Evolutionary conservation across 37 sponge, comb jelly and placozoan species (phyloP).

Genomic region (Geodia barretti): DNA sequence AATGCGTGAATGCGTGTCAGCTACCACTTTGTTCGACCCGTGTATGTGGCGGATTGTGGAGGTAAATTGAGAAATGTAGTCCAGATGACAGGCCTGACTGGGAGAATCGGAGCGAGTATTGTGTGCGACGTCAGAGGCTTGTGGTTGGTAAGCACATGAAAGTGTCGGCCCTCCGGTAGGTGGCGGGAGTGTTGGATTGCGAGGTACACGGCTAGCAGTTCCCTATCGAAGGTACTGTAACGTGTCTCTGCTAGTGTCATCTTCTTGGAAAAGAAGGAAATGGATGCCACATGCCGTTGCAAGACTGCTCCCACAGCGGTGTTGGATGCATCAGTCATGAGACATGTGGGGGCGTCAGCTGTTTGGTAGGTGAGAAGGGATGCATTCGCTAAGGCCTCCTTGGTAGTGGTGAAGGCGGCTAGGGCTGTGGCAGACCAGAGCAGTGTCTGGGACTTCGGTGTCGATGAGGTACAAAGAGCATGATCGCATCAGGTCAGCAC

Average conservation of each 20-base stretch:
- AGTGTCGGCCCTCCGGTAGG: constrained; percentile 56
- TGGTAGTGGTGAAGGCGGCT: constrained; percentile 26
- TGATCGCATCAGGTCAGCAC: too few species aligned
- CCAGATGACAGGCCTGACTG: constrained; percentile 45
- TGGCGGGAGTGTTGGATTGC: constrained; percentile 68
- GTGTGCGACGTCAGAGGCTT: constrained; percentile 56
- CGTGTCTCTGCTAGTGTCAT: constrained; percentile 52
- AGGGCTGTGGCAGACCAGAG: constrained; percentile 7
- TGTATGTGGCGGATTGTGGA: constrained; percentile 55
- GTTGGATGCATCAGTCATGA: constrained; percentile 69
- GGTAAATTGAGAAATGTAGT: constrained; percentile 65
- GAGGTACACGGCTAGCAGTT: constrained; percentile 65
- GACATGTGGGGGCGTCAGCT: constrained; percentile 43
- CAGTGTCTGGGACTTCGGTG: neutral
- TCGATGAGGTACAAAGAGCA: too few species aligned
- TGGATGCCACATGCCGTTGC: too few species aligned
- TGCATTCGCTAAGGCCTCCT: constrained; percentile 24
- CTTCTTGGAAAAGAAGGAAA: constrained; percentile 55
- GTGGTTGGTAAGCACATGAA: constrained; percentile 64
- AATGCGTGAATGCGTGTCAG: constrained; percentile 64
- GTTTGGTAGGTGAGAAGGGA: constrained; percentile 44
- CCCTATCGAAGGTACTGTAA: constrained; percentile 73
- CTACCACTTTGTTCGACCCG: constrained; percentile 52
- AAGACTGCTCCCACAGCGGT: constrained; percentile 61
- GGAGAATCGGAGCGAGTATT: constrained; percentile 43